Conservation (phyloP, 2,888 invertebrate species). For the Adelphocoris suturalis region DNA sequence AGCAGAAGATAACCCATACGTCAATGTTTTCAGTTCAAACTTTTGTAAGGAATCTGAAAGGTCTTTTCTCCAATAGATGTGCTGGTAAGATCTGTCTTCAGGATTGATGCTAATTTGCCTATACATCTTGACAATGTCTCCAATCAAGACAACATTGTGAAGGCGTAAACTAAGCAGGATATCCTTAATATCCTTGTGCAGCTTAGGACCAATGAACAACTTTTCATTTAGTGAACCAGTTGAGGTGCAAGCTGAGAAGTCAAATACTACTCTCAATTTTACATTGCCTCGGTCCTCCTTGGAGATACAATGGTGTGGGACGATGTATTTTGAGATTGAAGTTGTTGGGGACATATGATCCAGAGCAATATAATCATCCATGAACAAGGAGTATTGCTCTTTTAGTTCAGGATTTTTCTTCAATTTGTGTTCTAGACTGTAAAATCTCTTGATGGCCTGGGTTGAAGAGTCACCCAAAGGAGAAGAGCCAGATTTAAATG, state of each 20-base stretch:
- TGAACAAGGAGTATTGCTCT: background rate
- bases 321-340: background rate
- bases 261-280: slow-evolving; percentile 1
- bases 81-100: background rate
- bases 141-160: background rate
- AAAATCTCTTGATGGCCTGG: background rate
- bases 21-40: background rate
- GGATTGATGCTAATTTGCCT: too few relatives aligned
- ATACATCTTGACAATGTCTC: slow-evolving; percentile 40
- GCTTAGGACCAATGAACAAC: background rate
- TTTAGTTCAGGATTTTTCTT: background rate
- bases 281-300: background rate
- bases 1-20: too few relatives aligned
- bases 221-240: background rate
- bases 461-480: background rate
- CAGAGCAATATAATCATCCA: background rate
- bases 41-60: background rate
- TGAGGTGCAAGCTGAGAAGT: background rate
- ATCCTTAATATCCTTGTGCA: background rate
- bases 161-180: background rate
- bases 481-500: background rate
- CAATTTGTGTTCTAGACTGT: background rate
- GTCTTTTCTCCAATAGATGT: background rate
- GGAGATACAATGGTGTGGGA: background rate
- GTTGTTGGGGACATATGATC: background rate